A percentile compares a stretch with the other conserved stretches of the same genome.
These are phyloP conservation scores for Potorous gilbertii DNA, from an alignment of 2,797 vertebrate genomes.

Conservation along the genomic window DNA sequence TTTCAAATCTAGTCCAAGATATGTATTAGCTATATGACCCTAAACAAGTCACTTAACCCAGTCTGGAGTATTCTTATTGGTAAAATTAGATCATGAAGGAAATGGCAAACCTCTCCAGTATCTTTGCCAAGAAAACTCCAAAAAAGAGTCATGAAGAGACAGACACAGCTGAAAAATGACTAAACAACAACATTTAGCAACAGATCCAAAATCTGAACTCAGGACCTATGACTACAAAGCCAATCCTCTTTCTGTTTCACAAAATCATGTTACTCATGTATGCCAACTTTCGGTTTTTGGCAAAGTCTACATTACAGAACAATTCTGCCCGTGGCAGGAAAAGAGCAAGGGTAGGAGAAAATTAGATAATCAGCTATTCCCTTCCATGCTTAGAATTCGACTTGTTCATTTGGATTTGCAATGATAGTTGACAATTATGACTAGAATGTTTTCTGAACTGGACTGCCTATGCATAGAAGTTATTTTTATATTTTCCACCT, in stretches of 20 bases:
- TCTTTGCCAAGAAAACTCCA: no score
- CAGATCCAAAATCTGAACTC: no score
- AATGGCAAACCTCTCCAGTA: no score
- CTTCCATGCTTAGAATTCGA: constrained; percentile 28
- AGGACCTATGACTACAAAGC: not conserved
- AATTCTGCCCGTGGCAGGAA: not conserved
- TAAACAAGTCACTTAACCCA: no score
- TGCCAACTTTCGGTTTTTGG: not conserved
- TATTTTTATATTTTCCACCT: constrained; percentile 52
- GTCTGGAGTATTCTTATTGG: no score
- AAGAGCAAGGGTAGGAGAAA: not conserved
- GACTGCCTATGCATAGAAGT: constrained; percentile 12
- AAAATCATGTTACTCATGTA: not conserved
- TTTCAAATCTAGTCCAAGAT: not conserved
- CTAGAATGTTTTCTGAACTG: constrained; percentile 11
- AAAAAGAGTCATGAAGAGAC: no score
- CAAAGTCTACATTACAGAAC: not conserved
- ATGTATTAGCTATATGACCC: no score
- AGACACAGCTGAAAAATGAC: no score
- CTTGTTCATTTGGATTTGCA: constrained; percentile 33
- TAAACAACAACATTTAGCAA: no score
- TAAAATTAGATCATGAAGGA: no score
- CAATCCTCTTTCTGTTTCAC: not conserved
- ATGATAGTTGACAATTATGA: constrained; percentile 15
- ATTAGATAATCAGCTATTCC: constrained; percentile 4